phyloP scores from a whole-genome alignment of 2,797 vertebrate species.

The Fringilla coelebs region DNA sequence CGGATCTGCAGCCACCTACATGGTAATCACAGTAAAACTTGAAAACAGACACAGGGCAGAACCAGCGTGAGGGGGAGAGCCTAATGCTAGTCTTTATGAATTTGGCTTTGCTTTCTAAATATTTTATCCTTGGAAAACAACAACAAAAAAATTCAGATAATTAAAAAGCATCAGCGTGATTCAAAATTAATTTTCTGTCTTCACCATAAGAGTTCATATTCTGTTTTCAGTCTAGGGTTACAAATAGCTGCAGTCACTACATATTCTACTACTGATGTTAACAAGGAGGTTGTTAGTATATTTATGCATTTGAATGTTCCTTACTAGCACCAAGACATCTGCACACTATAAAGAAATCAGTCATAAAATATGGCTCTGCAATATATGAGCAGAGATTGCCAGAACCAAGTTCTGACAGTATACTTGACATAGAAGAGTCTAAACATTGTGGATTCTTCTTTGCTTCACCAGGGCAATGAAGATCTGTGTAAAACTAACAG shows the following conservation, averaged over 20 bases:
- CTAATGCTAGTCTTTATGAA: neutral
- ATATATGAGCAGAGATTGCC: neutral
- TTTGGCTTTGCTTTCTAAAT: neutral
- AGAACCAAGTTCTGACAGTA: neutral
- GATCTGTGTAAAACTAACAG: neutral
- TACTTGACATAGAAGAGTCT: neutral
- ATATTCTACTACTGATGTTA: neutral
- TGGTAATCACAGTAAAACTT: neutral
- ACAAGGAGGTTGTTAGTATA: neutral
- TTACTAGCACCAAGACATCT: neutral
- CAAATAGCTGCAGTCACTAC: neutral
- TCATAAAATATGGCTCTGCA: neutral
- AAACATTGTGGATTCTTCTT: neutral
- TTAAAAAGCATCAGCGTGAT: neutral
- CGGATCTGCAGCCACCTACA: neutral
- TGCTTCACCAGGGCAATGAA: neutral
- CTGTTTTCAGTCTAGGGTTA: neutral
- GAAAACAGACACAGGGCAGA: neutral
- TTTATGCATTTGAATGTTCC: neutral
- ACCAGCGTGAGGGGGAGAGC: neutral
- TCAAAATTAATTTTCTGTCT: neutral
- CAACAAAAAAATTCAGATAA: neutral
- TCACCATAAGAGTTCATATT: neutral
- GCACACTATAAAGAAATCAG: neutral
- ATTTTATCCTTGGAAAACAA: neutral